Evolutionary conservation across 2,888 invertebrate genomes (phyloP), one percentile per base, ranked within the genome.

Genomic region (Linhomoeus sp.): DNA sequence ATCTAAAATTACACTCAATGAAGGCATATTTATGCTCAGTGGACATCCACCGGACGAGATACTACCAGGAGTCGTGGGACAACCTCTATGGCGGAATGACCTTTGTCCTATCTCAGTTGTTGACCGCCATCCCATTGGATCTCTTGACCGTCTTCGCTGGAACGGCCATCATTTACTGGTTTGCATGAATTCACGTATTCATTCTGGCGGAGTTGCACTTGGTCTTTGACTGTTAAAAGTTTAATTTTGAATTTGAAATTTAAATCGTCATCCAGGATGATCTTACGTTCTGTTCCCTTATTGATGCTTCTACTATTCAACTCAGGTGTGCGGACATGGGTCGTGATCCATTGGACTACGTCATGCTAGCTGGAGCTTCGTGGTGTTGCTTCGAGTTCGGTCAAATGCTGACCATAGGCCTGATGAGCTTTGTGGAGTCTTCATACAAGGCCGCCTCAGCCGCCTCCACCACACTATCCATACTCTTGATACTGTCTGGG

Each of bases 11-110:
- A n/a, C n/a, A n/a, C n/a, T n/a, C n/a, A n/a, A n/a, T n/a, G n/a
- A n/a, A n/a, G n/a, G n/a, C n/a, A n/a, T n/a, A n/a, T n/a, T n/a
- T n/a, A n/a, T n/a, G n/a, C n/a, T 9, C 50, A 66, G 66, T 64
- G 53, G 62, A 82, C 2, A 76, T 76, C 33, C 81, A 81, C 68
- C 73, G 87, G n/a, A 83, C 81, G n/a, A 73, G 83, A 38, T 87
- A 85, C 67, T 85, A 84, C 55, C 85, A 87, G 62, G 88, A 88
- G 61, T 77, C 80, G 0, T 78, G 85, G 45, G 85, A 86, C 66
- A 85, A 85, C 0, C 68, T 84, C 0, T 88, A 88, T 65, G 79
- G 81, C 2, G 87, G 87, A 0, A 79, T 82, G 0, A 76, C 83
- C 52, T 75, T 87, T 57, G 70, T 87, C 0, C 70, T 84, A 0